These are phyloP conservation scores for Castor canadensis DNA, from an alignment of 2,113 vertebrate species.

Conservation along the genomic window DNA sequence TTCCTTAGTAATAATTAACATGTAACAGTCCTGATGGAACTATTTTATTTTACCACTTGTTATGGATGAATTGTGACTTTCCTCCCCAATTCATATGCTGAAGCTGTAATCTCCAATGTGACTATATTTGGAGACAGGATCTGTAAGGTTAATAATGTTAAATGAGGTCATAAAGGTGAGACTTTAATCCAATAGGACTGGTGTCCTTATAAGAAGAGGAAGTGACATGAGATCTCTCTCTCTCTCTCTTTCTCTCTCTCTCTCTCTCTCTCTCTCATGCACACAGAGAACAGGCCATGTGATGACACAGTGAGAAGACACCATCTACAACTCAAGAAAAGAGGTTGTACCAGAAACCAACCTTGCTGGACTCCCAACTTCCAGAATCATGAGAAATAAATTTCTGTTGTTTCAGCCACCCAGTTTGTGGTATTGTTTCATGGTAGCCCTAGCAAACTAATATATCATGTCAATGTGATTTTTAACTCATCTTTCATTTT, in stretches of 20 bases:
- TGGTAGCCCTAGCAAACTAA: neutral
- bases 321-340: neutral
- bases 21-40: neutral
- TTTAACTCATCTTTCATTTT: conserved; percentile 17
- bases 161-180: neutral
- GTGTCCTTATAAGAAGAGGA: neutral
- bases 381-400: neutral
- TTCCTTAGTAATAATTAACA: conserved; percentile 16
- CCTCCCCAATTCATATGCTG: neutral
- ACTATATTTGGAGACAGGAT: neutral
- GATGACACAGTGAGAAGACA: neutral
- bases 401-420: neutral
- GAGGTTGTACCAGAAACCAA: neutral
- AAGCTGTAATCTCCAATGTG: neutral
- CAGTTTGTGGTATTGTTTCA: neutral
- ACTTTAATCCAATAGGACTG: neutral
- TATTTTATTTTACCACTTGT: neutral
- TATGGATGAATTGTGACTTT: neutral
- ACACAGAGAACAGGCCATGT: neutral
- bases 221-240: neutral
- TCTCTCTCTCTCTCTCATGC: too few species aligned
- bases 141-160: neutral
- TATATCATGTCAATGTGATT: neutral
- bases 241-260: neutral
- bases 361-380: neutral